Evolutionary conservation across 2,888 invertebrate species (phyloP).

Genomic region (Nasonovia ribisnigri): DNA sequence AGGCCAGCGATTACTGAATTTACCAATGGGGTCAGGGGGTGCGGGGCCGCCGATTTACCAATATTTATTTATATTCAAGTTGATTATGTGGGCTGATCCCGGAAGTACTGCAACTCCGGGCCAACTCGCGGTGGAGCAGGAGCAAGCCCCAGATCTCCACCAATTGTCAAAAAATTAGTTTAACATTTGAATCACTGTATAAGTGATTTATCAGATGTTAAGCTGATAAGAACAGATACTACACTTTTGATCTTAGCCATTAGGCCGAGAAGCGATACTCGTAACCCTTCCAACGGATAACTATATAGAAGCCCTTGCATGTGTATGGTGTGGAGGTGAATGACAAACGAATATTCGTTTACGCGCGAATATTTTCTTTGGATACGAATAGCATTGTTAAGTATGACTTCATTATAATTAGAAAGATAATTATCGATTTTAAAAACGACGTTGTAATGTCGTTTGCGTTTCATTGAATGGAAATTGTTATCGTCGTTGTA

Average conservation of each 20-base stretch:
- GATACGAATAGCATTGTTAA: not conserved
- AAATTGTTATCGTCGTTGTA: not conserved
- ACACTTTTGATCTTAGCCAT: not conserved
- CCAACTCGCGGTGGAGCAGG: not conserved
- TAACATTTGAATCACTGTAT: not conserved
- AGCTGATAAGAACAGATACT: not conserved
- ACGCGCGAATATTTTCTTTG: not conserved
- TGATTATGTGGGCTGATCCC: not conserved
- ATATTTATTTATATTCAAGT: too few relatives aligned
- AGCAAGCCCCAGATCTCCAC: not conserved
- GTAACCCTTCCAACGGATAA: rapidly evolving
- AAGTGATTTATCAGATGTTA: not conserved
- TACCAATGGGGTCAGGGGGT: too few relatives aligned
- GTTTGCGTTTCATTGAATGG: not conserved
- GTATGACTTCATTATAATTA: not conserved
- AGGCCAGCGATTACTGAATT: too few relatives aligned
- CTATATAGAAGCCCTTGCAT: not conserved
- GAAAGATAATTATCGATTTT: not conserved
- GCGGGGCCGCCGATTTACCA: too few relatives aligned
- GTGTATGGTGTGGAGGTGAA: not conserved
- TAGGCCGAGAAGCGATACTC: not conserved
- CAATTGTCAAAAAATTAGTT: not conserved
- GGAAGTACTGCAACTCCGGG: not conserved
- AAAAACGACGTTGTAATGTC: not conserved
- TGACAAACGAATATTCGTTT: not conserved